Evolutionary conservation across 2,113 vertebrate species (phyloP).

Genomic region (Rhea americana): DNA sequence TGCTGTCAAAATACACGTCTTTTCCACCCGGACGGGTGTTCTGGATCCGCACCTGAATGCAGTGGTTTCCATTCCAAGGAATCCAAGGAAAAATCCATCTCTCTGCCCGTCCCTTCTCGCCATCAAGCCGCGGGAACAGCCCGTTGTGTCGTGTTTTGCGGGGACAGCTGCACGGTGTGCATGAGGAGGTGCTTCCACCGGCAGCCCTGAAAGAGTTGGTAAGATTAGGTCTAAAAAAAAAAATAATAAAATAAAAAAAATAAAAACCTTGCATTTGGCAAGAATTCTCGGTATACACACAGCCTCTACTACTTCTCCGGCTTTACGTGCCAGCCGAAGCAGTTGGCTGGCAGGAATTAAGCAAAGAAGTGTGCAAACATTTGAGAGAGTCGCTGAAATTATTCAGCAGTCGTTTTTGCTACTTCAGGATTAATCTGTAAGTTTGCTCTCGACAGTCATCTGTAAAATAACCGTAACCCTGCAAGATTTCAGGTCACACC

Average conservation of each 20-base stretch:
- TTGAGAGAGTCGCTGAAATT: conserved; percentile 1
- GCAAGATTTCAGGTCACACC: not conserved
- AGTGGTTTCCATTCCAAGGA: not conserved
- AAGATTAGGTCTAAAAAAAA: not conserved
- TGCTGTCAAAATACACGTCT: accelerated
- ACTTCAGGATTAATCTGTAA: conserved; percentile 63
- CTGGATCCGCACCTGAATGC: not conserved
- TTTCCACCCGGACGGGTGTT: accelerated
- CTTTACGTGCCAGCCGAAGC: not conserved
- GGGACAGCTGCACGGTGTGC: no score
- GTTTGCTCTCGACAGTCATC: conserved; percentile 57
- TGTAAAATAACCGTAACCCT: conserved; percentile 39
- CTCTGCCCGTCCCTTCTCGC: not conserved
- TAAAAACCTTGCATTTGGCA: not conserved
- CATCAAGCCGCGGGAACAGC: no score
- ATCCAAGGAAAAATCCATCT: not conserved
- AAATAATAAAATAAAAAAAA: no score
- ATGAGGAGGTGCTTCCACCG: no score
- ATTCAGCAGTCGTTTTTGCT: conserved; percentile 1
- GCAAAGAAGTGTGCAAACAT: conserved; percentile 54
- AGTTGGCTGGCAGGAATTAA: conserved; percentile 16
- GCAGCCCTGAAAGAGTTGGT: not conserved
- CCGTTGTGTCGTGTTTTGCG: no score
- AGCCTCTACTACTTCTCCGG: not conserved
- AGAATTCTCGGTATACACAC: not conserved